Evolutionary conservation across 2,888 invertebrate species (phyloP).

Genomic region (Mythimna vitellina): DNA sequence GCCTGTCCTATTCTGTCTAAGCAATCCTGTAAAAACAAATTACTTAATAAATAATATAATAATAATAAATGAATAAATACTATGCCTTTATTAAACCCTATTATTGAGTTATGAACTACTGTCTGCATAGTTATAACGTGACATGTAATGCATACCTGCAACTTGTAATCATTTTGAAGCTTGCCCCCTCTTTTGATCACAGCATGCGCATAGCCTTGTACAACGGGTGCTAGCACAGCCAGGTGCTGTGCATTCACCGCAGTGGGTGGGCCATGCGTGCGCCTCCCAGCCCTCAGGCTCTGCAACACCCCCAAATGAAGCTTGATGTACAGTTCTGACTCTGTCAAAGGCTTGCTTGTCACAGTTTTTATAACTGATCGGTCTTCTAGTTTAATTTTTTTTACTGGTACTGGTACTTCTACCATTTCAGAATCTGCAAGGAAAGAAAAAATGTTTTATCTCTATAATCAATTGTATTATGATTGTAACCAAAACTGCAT

Average conservation of each 20-base stretch:
- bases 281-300: constrained; percentile 90
- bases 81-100: not conserved
- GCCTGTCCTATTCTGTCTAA: constrained; percentile 96
- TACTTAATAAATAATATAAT: too few species aligned
- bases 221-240: constrained; percentile 83
- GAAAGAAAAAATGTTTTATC: not conserved
- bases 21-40: constrained; percentile 86
- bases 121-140: too few species aligned
- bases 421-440: constrained; percentile 82
- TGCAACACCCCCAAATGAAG: constrained; percentile 93
- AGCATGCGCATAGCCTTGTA: constrained; percentile 84
- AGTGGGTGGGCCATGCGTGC: constrained; percentile 88
- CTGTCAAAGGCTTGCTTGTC: constrained; percentile 71
- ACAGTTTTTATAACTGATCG: constrained; percentile 73
- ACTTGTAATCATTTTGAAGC: constrained; percentile 79
- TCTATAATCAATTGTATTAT: not conserved
- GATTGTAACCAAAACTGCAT: not conserved
- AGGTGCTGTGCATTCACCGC: constrained; percentile 92
- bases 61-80: not conserved
- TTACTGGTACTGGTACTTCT: constrained; percentile 78
- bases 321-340: constrained; percentile 90
- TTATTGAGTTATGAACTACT: not conserved
- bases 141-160: constrained; percentile 75
- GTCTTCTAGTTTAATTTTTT: constrained; percentile 85
- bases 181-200: constrained; percentile 78